phyloP scores from a whole-genome alignment of 1,140 invertebrate species.

The Aporrectodea caliginosa region DNA sequence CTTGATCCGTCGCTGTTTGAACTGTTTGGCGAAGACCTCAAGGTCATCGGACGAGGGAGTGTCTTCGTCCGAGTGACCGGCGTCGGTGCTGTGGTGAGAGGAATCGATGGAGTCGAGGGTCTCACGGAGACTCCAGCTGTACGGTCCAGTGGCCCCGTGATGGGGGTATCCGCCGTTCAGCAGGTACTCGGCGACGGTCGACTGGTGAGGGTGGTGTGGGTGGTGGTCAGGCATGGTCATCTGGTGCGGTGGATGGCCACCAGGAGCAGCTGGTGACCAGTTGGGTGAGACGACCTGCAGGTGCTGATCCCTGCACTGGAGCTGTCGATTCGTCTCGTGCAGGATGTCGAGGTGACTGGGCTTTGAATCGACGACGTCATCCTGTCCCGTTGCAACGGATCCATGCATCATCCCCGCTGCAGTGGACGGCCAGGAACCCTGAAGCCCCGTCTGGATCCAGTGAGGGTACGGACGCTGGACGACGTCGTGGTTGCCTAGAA shows the following conservation, averaged over 20 bases:
- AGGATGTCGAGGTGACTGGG: background rate
- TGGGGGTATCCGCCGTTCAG: background rate
- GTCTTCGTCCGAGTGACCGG: constrained; percentile 61
- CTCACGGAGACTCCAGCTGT: background rate
- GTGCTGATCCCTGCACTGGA: background rate
- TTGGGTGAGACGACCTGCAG: background rate
- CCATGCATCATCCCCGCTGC: background rate
- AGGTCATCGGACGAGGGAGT: constrained; percentile 85
- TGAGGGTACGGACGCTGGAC: background rate
- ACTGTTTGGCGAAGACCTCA: constrained; percentile 98
- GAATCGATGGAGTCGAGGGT: background rate
- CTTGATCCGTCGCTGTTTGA: constrained; percentile 98
- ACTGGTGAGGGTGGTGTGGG: too few relatives aligned
- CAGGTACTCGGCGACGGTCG: background rate
- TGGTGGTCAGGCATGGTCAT: background rate
- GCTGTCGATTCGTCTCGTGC: background rate
- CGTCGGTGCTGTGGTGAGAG: background rate
- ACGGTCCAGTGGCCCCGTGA: background rate
- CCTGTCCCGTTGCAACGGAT: background rate
- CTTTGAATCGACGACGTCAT: background rate
- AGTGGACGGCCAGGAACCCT: background rate
- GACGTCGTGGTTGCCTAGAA: background rate
- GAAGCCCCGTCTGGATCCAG: background rate
- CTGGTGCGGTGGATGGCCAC: background rate
- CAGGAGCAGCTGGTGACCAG: background rate